These are phyloP conservation scores for Lepidothrix coronata DNA, from an alignment of 2,113 vertebrate species.

Conservation along the genomic window DNA sequence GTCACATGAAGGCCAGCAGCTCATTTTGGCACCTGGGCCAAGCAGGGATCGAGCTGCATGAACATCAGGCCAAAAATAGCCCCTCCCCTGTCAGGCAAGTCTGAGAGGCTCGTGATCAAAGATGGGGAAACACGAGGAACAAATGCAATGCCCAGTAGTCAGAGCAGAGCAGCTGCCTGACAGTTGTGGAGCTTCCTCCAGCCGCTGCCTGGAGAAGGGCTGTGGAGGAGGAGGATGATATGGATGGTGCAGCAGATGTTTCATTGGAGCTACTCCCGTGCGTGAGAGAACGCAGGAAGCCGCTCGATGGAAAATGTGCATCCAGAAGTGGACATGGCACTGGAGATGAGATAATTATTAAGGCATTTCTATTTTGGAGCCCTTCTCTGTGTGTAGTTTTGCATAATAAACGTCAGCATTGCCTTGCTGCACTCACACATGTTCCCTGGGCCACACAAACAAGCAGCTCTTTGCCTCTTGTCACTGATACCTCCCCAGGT, in stretches of 20 bases:
- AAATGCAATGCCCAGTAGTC: background rate
- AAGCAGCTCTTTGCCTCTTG: constrained; percentile 30
- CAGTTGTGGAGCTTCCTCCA: constrained; percentile 53
- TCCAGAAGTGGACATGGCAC: constrained; percentile 60
- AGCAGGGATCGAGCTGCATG: background rate
- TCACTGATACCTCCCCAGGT: constrained; percentile 35
- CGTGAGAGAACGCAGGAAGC: constrained; percentile 61
- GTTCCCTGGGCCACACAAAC: background rate
- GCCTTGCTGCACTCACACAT: background rate
- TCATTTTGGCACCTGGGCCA: constrained; percentile 3
- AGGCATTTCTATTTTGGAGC: constrained; percentile 55
- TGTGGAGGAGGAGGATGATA: constrained; percentile 22
- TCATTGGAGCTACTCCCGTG: constrained; percentile 47
- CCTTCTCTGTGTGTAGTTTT: background rate
- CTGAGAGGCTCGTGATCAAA: constrained; percentile 28
- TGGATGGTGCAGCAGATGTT: constrained; percentile 57
- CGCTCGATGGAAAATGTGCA: constrained; percentile 33
- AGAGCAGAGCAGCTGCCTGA: constrained; percentile 45
- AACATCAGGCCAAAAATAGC: background rate
- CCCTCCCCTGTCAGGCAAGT: background rate
- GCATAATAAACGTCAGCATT: background rate
- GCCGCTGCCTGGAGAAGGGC: background rate
- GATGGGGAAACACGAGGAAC: constrained; percentile 13
- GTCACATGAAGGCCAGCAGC: background rate
- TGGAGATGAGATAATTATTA: constrained; percentile 57